phyloP scores from a whole-genome alignment of 2,113 vertebrate genomes.

The Eurystomus gularis region DNA sequence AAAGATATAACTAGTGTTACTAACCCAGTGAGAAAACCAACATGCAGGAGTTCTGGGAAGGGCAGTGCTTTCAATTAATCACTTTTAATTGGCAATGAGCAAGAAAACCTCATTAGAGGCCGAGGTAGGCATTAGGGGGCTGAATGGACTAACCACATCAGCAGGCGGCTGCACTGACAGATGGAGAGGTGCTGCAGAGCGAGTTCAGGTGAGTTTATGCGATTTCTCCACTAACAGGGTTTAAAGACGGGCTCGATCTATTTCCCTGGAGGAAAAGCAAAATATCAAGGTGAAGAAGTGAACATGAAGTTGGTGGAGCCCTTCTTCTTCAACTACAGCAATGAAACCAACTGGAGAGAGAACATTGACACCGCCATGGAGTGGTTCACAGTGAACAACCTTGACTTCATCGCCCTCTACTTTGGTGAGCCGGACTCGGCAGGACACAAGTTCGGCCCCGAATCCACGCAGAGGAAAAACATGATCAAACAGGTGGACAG shows the following conservation, averaged over 20 bases:
- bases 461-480: constrained; percentile 74
- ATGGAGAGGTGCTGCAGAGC: not conserved
- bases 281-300: constrained; percentile 76
- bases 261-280: constrained; percentile 84
- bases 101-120: not conserved
- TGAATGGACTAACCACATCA: not conserved
- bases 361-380: constrained; percentile 79
- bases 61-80: not conserved
- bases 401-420: constrained; percentile 87
- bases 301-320: constrained; percentile 76
- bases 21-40: not conserved
- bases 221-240: constrained; percentile 74
- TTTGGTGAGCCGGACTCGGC: constrained; percentile 85
- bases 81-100: constrained; percentile 1
- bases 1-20: not conserved
- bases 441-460: constrained; percentile 83
- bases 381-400: constrained; percentile 77
- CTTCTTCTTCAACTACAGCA: constrained; percentile 66
- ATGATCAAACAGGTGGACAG: constrained; percentile 86
- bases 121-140: not conserved
- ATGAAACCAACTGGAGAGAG: constrained; percentile 81
- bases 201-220: not conserved
- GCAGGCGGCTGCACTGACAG: not conserved
- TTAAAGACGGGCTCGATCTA: constrained; percentile 86
- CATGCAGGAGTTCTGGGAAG: not conserved